Evolutionary conservation across 1,140 invertebrate genomes (phyloP), one percentile per base, ranked within the genome.

Genomic region (Drosophila saltans): DNA sequence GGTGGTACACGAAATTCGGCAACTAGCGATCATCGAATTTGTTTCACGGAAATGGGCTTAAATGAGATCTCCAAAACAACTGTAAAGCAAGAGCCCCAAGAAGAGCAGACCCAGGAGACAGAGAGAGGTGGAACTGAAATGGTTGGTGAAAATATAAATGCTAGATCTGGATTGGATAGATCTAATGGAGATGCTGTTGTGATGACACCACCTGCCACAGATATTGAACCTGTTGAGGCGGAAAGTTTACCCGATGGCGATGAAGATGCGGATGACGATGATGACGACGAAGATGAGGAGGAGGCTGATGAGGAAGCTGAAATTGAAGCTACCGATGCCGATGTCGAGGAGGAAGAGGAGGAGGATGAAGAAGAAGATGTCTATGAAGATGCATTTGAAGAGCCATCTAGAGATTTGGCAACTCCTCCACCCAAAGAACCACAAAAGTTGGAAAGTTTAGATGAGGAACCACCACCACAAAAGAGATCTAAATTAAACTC

Each of bases 251-350:
- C 64, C 16, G 85, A 91, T 5, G 84, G 72, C 21, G 84, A 81
- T 6, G 78, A 85, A 56, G 55, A 59, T 39, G 45, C 21, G 24
- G 66, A 52, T 26, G 45, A 26, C 3, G 84, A 75, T 1, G 39
- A 91, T 70, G 33, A 75, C 91, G 69, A 82, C 73, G 21, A 84
- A 90, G 64, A 86, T 72, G n/a, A 72, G 10, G 84, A 84, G 5
- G 56, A 76, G 62, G 65, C 56, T 9, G 90, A 86, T 55, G 80
- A 72, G 61, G 85, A 91, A 30, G 80, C 68, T 7, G 90, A 83
- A 36, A 83, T 81, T 1, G 90, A 91, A 52, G 84, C 80, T 26
- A 90, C 86, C 26, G 90, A 90, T 80, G 90, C 88, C 4, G 90
- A 91, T 67, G 76, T 80, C 11, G 90, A 81, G 41, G 83, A 86